Conservation (phyloP, 2,797 vertebrate genomes). For the Rousettus madagascariensis region DNA sequence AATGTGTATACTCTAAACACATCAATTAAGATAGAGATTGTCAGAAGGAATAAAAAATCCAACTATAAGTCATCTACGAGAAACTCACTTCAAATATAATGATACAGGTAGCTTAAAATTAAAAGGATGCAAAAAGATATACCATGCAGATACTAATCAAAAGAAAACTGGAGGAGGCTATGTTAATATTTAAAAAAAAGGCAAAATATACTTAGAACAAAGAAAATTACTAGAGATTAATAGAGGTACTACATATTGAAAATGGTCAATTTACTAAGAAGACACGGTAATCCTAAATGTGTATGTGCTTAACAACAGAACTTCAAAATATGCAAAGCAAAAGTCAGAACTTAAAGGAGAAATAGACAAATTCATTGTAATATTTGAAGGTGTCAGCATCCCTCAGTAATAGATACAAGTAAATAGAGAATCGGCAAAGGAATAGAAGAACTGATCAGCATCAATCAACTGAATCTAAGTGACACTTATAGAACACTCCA, state of each 20-base stretch:
- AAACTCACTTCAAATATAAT: background rate
- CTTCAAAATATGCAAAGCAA: constrained; percentile 23
- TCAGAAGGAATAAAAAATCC: background rate
- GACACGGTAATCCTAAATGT: background rate
- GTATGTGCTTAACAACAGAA: background rate
- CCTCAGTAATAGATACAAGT: background rate
- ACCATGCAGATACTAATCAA: background rate
- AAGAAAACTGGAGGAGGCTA: background rate
- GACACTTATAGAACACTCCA: background rate
- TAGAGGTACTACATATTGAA: background rate
- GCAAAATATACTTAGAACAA: background rate
- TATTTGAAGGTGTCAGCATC: background rate
- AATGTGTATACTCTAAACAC: background rate
- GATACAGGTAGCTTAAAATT: background rate
- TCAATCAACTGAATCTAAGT: background rate
- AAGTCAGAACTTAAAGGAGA: constrained; percentile 20
- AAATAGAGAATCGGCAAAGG: background rate
- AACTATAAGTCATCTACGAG: background rate
- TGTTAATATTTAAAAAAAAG: background rate
- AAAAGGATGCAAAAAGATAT: background rate
- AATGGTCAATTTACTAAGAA: background rate
- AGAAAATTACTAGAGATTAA: background rate
- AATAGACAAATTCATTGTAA: background rate
- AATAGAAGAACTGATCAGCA: background rate
- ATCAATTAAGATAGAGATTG: background rate